These are phyloP conservation scores for Acanthurus leucopareius DNA, from an alignment of 2,797 vertebrate species.

Conservation along the genomic window DNA sequence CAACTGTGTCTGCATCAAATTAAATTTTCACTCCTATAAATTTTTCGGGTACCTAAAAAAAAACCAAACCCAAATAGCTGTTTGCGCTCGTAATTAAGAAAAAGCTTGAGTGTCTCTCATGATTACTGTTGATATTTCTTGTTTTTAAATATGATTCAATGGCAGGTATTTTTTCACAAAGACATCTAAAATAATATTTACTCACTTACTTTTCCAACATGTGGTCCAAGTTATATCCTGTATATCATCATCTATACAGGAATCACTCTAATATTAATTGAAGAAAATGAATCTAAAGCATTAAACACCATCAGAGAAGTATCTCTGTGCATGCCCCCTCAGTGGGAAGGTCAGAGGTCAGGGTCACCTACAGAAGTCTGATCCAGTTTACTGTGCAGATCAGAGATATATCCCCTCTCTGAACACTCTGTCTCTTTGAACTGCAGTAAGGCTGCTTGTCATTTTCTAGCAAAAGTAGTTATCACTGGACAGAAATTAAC, in stretches of 20 bases:
- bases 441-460: neutral
- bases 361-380: neutral
- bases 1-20: constrained; percentile 5
- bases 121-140: neutral
- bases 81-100: neutral
- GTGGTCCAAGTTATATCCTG: neutral
- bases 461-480: neutral
- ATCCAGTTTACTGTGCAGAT: neutral
- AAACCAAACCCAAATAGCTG: neutral
- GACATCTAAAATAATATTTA: neutral
- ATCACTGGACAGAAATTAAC: neutral
- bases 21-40: constrained; percentile 7
- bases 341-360: constrained; percentile 2
- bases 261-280: neutral
- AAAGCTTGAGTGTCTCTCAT: neutral
- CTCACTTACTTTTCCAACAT: neutral
- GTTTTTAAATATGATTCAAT: neutral
- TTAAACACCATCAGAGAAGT: neutral
- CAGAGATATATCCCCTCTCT: neutral
- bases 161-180: neutral
- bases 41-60: neutral
- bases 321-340: neutral
- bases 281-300: neutral
- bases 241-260: neutral
- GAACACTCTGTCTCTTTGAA: neutral